These are phyloP conservation scores for Heliconius melpomene DNA, from an alignment of 1,140 invertebrate species.

Conservation along the genomic window DNA sequence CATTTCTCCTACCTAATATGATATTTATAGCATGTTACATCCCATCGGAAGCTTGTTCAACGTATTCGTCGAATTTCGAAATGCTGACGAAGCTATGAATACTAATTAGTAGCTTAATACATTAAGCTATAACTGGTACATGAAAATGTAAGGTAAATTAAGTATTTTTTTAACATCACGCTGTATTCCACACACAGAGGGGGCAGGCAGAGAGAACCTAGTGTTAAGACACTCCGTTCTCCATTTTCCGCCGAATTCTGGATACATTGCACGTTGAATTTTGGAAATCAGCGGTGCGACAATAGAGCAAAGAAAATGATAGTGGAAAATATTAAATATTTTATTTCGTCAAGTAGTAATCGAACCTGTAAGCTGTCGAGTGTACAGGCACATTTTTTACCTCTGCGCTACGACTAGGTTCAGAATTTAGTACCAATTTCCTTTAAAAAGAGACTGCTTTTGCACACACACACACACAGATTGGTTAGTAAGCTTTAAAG, in stretches of 20 bases:
- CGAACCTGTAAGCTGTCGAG: too few relatives aligned
- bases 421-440: neutral
- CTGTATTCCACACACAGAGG: too few relatives aligned
- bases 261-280: too few relatives aligned
- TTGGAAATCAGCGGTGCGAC: too few relatives aligned
- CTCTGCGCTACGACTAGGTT: too few relatives aligned
- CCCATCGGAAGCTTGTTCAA: neutral
- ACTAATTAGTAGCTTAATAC: conserved; percentile 10
- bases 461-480: neutral
- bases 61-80: neutral
- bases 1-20: neutral
- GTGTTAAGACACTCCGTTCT: too few relatives aligned
- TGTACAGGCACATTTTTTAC: too few relatives aligned
- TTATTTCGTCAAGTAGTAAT: too few relatives aligned
- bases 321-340: too few relatives aligned
- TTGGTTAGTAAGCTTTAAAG: neutral
- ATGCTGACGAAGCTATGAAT: conserved; percentile 11
- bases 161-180: neutral
- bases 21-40: neutral
- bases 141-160: neutral
- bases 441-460: neutral
- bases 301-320: too few relatives aligned
- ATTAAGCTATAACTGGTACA: neutral
- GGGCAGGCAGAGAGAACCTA: too few relatives aligned
- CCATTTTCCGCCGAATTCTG: too few relatives aligned